Percentiles rank a stretch among this genome's conserved stretches.
Conservation (phyloP, 2,113 vertebrate genomes). For the Xiphophorus maculatus region DNA sequence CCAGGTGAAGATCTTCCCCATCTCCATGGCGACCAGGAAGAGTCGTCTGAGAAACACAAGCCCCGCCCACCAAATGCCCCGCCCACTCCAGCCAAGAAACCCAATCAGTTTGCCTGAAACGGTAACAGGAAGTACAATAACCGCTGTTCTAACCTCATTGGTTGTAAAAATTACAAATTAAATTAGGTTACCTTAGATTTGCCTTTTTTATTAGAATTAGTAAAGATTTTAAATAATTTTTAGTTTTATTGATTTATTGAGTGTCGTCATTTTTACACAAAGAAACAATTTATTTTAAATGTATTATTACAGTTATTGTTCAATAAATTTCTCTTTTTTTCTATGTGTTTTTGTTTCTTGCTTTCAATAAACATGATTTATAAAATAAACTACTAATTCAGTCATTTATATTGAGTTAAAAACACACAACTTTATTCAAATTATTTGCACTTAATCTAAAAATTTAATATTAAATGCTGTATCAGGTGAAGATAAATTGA, state of each 20-base stretch:
- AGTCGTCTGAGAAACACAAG: conserved; percentile 23
- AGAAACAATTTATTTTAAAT: not conserved
- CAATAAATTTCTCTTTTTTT: not conserved
- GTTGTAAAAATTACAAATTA: not conserved
- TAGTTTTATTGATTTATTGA: not conserved
- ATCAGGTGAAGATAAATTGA: not conserved
- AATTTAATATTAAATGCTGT: not conserved
- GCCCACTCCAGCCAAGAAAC: conserved; percentile 15
- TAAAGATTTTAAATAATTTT: not conserved
- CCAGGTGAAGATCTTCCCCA: conserved; percentile 1
- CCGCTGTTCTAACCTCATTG: not conserved
- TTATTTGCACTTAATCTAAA: not conserved
- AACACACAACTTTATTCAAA: not conserved
- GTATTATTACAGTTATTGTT: not conserved
- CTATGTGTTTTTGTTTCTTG: no score
- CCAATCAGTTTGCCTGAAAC: conserved; percentile 28
- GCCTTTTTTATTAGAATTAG: not conserved
- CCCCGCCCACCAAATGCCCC: conserved; percentile 18
- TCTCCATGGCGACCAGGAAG: conserved; percentile 16
- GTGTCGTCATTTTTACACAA: no score
- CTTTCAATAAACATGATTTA: no score
- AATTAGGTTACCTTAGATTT: not conserved
- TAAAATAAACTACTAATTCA: no score
- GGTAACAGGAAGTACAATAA: not conserved
- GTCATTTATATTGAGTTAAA: no score